Conservation (phyloP, 2,888 invertebrate genomes). For the Erebia ligea region DNA sequence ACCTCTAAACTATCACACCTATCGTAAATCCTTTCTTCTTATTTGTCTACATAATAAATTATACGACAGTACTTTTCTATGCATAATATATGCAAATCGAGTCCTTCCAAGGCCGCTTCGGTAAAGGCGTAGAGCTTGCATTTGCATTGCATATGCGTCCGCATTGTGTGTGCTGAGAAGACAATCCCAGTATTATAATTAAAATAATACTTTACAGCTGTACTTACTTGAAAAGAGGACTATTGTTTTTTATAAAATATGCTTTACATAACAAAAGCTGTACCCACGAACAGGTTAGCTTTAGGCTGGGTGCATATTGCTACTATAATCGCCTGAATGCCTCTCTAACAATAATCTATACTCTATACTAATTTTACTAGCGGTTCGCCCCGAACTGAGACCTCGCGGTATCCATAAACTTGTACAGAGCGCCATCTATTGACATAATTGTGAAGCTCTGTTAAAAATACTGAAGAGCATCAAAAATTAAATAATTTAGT, state of each 20-base stretch:
- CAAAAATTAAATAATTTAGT: no score
- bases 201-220: conserved; percentile 1
- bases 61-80: conserved; percentile 1
- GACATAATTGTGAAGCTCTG: no score
- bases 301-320: no score
- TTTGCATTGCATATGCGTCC: conserved; percentile 21
- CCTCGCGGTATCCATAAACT: no score
- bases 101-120: conserved; percentile 19
- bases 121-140: conserved; percentile 13
- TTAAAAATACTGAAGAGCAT: no score
- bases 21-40: neutral
- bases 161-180: conserved; percentile 5
- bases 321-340: no score
- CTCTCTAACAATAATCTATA: no score
- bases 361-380: no score
- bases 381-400: no score
- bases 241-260: neutral
- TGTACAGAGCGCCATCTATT: no score
- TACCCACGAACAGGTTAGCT: no score
- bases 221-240: neutral
- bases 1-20: neutral
- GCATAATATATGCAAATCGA: conserved; percentile 12
- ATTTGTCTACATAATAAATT: neutral
- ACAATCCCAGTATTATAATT: neutral
- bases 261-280: neutral